Evolutionary conservation across 2,888 invertebrate species (phyloP).

Genomic region (Drosophila falleni): DNA sequence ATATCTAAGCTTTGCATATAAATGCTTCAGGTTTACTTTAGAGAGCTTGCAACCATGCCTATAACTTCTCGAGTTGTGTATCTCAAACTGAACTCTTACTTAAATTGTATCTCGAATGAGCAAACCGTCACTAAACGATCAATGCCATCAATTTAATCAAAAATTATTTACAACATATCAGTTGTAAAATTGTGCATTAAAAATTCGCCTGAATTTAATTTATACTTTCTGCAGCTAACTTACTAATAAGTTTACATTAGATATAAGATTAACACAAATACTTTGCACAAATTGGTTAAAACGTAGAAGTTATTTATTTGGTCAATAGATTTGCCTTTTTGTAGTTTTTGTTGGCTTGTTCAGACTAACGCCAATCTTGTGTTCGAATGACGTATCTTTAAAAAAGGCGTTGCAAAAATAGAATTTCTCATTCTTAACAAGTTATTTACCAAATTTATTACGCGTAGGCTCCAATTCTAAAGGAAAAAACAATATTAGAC

Average conservation of each 20-base stretch:
- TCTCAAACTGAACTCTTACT: constrained; percentile 32
- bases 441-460: constrained; percentile 38
- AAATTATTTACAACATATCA: constrained; percentile 25
- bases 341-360: constrained; percentile 16
- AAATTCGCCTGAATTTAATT: constrained; percentile 2
- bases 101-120: constrained; percentile 40
- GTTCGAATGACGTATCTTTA: constrained; percentile 54
- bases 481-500: constrained; percentile 22
- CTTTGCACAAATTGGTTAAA: constrained; percentile 4
- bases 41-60: constrained; percentile 36
- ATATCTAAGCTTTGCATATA: constrained; percentile 65
- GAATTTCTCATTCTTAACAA: constrained; percentile 22
- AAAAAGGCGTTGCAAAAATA: constrained; percentile 50
- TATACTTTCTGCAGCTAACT: constrained; percentile 12
- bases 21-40: constrained; percentile 76
- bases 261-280: neutral
- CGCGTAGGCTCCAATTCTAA: constrained; percentile 22
- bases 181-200: constrained; percentile 24
- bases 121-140: constrained; percentile 11
- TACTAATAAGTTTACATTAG: constrained; percentile 10
- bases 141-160: constrained; percentile 40
- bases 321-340: constrained; percentile 32
- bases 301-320: neutral
- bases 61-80: constrained; percentile 30
- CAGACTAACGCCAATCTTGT: constrained; percentile 52